These are phyloP conservation scores for Stichodactyla mertensii DNA, from an alignment of 64 coral and sea anemone genomes.

Conservation along the genomic window DNA sequence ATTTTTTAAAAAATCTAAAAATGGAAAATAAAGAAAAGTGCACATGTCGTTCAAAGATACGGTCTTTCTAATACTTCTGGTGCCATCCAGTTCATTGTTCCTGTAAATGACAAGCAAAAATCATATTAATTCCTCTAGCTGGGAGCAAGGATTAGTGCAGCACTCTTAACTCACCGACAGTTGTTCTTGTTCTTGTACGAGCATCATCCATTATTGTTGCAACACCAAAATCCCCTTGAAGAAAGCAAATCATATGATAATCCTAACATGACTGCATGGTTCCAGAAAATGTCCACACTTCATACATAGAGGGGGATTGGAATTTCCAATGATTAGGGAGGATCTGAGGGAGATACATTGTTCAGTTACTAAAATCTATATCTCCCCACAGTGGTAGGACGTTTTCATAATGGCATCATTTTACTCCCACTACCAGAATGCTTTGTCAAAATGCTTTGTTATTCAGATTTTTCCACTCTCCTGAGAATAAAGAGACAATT, in stretches of 20 bases:
- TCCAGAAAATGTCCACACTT: neutral
- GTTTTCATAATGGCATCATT: too few relatives aligned
- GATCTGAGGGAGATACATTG: neutral
- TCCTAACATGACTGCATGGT: neutral
- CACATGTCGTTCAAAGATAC: conserved; percentile 54
- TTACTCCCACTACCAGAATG: too few relatives aligned
- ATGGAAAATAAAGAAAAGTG: too few relatives aligned
- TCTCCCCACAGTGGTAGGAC: too few relatives aligned
- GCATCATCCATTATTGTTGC: conserved; percentile 99
- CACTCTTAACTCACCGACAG: conserved; percentile 54
- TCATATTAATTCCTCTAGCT: neutral
- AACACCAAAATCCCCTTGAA: conserved; percentile 96
- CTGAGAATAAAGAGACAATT: too few relatives aligned
- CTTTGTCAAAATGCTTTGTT: too few relatives aligned
- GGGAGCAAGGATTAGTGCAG: too few relatives aligned
- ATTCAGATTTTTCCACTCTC: too few relatives aligned
- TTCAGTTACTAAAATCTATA: too few relatives aligned
- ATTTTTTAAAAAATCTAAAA: too few relatives aligned
- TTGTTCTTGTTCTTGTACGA: conserved; percentile 91
- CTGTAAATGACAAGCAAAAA: conserved; percentile 28
- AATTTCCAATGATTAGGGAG: neutral
- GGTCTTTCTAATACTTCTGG: conserved; percentile 96
- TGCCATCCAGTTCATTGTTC: conserved; percentile 99
- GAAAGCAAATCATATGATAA: neutral
- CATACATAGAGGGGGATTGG: neutral